Conservation (phyloP, 2,113 vertebrate species). For the Melanostigma gelatinosum region DNA sequence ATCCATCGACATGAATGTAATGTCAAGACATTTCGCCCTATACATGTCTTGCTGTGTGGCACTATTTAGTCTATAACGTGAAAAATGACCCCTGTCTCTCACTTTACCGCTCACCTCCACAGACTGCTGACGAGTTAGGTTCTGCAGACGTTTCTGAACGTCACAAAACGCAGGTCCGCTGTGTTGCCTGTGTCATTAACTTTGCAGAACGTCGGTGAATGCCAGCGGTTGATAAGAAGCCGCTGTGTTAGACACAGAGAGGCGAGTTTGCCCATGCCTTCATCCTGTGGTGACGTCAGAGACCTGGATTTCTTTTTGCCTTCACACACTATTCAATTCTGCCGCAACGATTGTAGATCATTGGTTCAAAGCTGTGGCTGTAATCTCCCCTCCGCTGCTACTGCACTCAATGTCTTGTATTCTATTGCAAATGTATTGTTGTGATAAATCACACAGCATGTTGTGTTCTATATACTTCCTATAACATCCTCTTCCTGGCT, state of each 20-base stretch:
- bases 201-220: slow-evolving; percentile 1
- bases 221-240: slow-evolving; percentile 10
- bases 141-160: slow-evolving; percentile 35
- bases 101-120: slow-evolving; percentile 33
- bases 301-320: slow-evolving; percentile 11
- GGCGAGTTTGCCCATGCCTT: slow-evolving; percentile 5
- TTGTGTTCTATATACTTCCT: neutral
- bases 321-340: neutral
- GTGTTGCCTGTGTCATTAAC: neutral
- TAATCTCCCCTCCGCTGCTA: neutral
- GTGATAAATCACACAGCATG: neutral
- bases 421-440: neutral
- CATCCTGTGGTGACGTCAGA: slow-evolving; percentile 43
- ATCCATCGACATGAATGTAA: slow-evolving; percentile 9
- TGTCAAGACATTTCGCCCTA: slow-evolving; percentile 25
- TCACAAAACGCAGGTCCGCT: slow-evolving; percentile 10
- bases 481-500: neutral
- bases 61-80: slow-evolving; percentile 40
- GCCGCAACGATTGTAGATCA: neutral
- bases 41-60: slow-evolving; percentile 40
- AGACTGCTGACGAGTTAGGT: slow-evolving; percentile 45
- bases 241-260: neutral
- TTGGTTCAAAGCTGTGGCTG: slow-evolving; percentile 5
- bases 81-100: slow-evolving; percentile 58
- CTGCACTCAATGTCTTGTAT: neutral